phyloP scores from a whole-genome alignment of 30 jellyfish, hydroid and myxozoan genomes.

The Phacellophora camtschatica region DNA sequence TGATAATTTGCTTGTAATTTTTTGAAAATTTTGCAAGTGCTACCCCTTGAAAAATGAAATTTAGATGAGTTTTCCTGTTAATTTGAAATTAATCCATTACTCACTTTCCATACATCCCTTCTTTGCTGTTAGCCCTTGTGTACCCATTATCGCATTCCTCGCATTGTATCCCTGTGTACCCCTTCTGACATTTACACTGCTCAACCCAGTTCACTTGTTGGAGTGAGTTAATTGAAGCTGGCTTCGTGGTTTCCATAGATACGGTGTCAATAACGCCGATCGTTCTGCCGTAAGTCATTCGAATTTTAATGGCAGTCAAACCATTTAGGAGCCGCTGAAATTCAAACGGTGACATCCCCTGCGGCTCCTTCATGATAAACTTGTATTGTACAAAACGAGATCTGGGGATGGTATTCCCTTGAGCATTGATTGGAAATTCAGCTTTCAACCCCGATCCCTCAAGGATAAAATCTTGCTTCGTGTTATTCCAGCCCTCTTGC shows the following conservation, averaged over 20 bases:
- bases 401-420: conserved; percentile 66
- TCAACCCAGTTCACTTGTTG: conserved; percentile 94
- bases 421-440: conserved; percentile 72
- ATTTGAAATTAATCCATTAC: neutral
- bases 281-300: conserved; percentile 70
- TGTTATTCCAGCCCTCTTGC: conserved; percentile 43
- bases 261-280: conserved; percentile 67
- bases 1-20: too few species aligned
- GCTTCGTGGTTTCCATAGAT: conserved; percentile 71
- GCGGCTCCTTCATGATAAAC: conserved; percentile 75
- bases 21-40: too few species aligned
- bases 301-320: conserved; percentile 85
- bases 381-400: conserved; percentile 56
- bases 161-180: conserved; percentile 90
- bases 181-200: conserved; percentile 78
- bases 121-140: conserved; percentile 66
- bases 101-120: conserved; percentile 82
- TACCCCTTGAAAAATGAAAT: too few species aligned
- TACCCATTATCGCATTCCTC: conserved; percentile 90
- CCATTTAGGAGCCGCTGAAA: conserved; percentile 74
- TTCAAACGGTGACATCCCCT: conserved; percentile 77
- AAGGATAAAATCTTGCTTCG: conserved; percentile 66
- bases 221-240: conserved; percentile 76
- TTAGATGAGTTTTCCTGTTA: too few species aligned
- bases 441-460: conserved; percentile 94